Conservation (phyloP, 2,888 invertebrate genomes). For the Nephrocerus scutellatus region DNA sequence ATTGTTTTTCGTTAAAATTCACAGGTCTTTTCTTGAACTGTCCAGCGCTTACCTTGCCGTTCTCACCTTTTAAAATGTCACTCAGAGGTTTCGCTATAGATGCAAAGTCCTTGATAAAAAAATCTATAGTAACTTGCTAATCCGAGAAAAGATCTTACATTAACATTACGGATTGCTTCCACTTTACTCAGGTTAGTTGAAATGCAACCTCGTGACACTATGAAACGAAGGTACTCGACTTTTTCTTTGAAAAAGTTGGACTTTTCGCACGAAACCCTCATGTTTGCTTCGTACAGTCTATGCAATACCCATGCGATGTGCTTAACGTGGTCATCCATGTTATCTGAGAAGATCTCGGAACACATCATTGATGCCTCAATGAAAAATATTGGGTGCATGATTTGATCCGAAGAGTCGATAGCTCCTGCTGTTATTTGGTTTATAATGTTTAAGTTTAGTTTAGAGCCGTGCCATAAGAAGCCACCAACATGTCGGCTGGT, state of each 20-base stretch:
- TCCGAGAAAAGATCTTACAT: constrained; percentile 11
- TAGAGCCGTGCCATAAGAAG: too few relatives aligned
- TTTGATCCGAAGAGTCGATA: too few relatives aligned
- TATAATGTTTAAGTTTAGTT: too few relatives aligned
- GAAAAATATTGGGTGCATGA: constrained; percentile 10
- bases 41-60: constrained; percentile 5
- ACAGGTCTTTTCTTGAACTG: constrained; percentile 7
- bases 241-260: constrained; percentile 1
- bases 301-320: constrained; percentile 2
- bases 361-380: constrained; percentile 7
- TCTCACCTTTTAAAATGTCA: constrained; percentile 9
- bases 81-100: constrained; percentile 12
- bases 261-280: constrained; percentile 4
- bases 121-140: too few relatives aligned
- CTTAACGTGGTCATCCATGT: constrained; percentile 1
- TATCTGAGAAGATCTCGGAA: constrained; percentile 1
- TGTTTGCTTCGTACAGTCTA: constrained; percentile 4
- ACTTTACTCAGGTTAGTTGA: background rate
- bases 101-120: constrained; percentile 7
- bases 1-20: constrained; percentile 5
- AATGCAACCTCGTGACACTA: background rate
- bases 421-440: too few relatives aligned
- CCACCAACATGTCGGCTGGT: too few relatives aligned
- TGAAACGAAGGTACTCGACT: constrained; percentile 1
- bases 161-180: background rate